Evolutionary conservation across 2,113 vertebrate species (phyloP).

Genomic region (Rhinoderma darwinii): DNA sequence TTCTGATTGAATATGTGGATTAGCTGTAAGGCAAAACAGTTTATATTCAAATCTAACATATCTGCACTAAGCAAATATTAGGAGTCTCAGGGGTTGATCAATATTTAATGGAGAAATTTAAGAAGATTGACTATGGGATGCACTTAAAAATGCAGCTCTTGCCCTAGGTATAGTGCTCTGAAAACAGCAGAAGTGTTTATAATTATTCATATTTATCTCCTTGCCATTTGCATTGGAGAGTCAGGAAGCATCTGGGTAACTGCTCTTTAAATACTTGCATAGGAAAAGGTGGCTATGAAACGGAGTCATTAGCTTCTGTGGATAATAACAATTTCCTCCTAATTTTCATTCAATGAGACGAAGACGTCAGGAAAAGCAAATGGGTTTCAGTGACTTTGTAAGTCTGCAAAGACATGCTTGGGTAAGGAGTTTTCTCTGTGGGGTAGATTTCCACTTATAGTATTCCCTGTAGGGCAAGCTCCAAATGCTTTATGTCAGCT

Average conservation of each 20-base stretch:
- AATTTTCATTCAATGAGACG: conserved; percentile 54
- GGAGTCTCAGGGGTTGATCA: conserved; percentile 74
- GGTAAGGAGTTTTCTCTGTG: conserved; percentile 59
- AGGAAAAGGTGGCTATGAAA: conserved; percentile 57
- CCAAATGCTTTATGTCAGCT: conserved; percentile 57
- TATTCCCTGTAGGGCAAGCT: conserved; percentile 46
- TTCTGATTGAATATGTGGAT: conserved; percentile 48
- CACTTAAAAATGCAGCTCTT: conserved; percentile 74
- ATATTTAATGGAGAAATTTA: conserved; percentile 80
- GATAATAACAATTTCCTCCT: conserved; percentile 58
- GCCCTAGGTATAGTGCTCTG: conserved; percentile 77
- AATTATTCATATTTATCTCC: conserved; percentile 53
- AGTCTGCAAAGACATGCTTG: conserved; percentile 59
- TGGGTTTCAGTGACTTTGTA: conserved; percentile 57
- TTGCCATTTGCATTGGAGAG: conserved; percentile 46
- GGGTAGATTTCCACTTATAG: conserved; percentile 56
- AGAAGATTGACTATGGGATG: conserved; percentile 76
- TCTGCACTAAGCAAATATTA: conserved; percentile 64
- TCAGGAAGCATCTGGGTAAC: conserved; percentile 57
- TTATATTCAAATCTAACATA: conserved; percentile 56
- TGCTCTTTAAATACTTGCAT: conserved; percentile 50
- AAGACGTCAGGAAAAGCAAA: conserved; percentile 52
- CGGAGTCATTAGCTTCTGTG: conserved; percentile 51
- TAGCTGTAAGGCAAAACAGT: conserved; percentile 9
- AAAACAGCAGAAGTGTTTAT: conserved; percentile 66